Evolutionary conservation across 2,113 vertebrate species (phyloP).

Genomic region (Pardalotus punctatus): DNA sequence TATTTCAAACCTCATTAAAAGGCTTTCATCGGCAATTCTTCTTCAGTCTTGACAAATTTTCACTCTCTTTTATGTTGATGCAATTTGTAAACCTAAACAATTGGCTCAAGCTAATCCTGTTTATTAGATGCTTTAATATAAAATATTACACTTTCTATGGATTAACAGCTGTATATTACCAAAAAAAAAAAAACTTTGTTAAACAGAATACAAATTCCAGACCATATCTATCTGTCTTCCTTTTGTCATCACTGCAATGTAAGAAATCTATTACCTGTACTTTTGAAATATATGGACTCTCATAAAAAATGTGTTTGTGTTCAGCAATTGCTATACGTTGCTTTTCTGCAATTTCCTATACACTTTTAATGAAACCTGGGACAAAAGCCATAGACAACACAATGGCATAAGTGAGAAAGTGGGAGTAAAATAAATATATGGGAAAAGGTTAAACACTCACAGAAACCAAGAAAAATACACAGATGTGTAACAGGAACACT

Average conservation of each 20-base stretch:
- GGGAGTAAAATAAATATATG: neutral
- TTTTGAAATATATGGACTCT: neutral
- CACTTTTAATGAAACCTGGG: neutral
- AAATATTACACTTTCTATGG: neutral
- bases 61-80: neutral
- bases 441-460: neutral
- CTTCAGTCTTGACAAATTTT: constrained; percentile 3
- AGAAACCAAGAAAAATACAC: neutral
- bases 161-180: neutral
- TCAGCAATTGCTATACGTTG: neutral
- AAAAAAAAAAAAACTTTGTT: neutral
- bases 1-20: constrained; percentile 52
- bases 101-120: neutral
- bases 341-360: neutral
- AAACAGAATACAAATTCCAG: neutral
- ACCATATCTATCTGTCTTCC: neutral
- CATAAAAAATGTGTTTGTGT: neutral
- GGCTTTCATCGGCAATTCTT: neutral
- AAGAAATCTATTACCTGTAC: neutral
- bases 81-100: constrained; percentile 19
- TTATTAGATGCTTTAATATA: neutral
- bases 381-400: neutral
- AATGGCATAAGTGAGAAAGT: neutral
- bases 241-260: neutral
- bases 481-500: neutral